phyloP scores from a whole-genome alignment of 1,140 invertebrate species.

The Telenomus remus region DNA sequence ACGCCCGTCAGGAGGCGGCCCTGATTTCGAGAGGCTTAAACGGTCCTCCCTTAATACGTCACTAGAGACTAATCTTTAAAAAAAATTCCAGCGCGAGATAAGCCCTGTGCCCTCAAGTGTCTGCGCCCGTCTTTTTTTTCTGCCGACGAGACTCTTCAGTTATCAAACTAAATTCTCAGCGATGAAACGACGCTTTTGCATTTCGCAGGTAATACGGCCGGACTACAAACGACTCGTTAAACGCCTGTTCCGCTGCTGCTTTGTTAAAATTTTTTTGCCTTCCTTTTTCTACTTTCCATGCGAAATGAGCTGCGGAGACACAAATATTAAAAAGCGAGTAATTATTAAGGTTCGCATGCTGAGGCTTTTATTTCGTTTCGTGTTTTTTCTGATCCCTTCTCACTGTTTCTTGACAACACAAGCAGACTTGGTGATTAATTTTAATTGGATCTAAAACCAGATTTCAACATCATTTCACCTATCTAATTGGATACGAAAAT shows the following conservation, averaged over 20 bases:
- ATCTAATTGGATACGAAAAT: constrained; percentile 1
- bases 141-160: constrained; percentile 43
- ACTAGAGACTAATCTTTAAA: constrained; percentile 74
- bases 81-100: constrained; percentile 66
- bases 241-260: constrained; percentile 51
- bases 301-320: constrained; percentile 41
- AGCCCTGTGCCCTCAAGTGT: constrained; percentile 45
- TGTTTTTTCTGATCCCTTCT: constrained; percentile 17
- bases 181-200: constrained; percentile 59
- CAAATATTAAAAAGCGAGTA: constrained; percentile 52
- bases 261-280: constrained; percentile 6
- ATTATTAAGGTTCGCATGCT: constrained; percentile 31
- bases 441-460: constrained; percentile 21
- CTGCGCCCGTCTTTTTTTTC: constrained; percentile 22
- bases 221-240: constrained; percentile 72
- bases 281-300: constrained; percentile 1
- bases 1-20: constrained; percentile 38
- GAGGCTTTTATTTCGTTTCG: constrained; percentile 12
- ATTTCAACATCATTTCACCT: constrained; percentile 21
- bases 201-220: constrained; percentile 69
- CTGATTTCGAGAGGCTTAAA: constrained; percentile 66
- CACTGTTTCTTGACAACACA: constrained; percentile 3
- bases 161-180: constrained; percentile 51
- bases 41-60: constrained; percentile 71
- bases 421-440: constrained; percentile 11